phyloP scores from a whole-genome alignment of 2,113 vertebrate species.

The Phalacrocorax aristotelis region DNA sequence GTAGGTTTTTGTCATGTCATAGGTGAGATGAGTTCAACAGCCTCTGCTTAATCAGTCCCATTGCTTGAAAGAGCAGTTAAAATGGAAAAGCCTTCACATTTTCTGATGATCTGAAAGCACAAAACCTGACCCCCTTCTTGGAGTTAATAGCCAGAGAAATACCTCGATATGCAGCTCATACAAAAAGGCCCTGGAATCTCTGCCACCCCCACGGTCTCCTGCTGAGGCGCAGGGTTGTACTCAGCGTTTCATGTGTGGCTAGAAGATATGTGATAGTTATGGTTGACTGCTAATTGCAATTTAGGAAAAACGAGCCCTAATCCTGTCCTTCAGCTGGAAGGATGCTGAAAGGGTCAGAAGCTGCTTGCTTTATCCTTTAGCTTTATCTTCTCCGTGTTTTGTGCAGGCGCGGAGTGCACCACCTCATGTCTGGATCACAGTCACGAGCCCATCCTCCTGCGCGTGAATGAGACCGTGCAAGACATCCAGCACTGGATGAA shows the following conservation, averaged over 20 bases:
- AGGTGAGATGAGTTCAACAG: not conserved
- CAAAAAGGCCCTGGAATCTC: not conserved
- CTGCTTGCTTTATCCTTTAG: conserved; percentile 10
- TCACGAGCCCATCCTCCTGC: conserved; percentile 89
- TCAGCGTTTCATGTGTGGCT: conserved; percentile 24
- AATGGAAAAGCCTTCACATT: not conserved
- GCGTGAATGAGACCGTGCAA: conserved; percentile 83
- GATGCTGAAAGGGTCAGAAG: not conserved
- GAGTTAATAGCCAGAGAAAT: conserved; percentile 16
- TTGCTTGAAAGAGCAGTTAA: not conserved
- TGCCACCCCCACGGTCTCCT: not conserved
- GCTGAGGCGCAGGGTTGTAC: not conserved
- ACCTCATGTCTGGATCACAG: conserved; percentile 88
- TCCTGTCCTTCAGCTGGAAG: not conserved
- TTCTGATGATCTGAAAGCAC: not conserved
- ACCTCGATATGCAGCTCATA: not conserved
- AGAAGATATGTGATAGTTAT: conserved; percentile 46
- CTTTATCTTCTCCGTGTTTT: not conserved
- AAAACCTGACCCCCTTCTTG: not conserved
- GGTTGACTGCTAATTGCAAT: conserved; percentile 53
- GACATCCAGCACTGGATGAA: conserved; percentile 93
- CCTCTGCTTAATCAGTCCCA: not conserved
- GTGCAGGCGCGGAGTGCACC: conserved; percentile 88
- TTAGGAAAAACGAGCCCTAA: conserved; percentile 21
- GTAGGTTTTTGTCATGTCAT: not conserved